A percentile compares a stretch with the other conserved stretches of the same genome.
phyloP scores from a whole-genome alignment of 2,888 invertebrate species.

The Boloria selene region DNA sequence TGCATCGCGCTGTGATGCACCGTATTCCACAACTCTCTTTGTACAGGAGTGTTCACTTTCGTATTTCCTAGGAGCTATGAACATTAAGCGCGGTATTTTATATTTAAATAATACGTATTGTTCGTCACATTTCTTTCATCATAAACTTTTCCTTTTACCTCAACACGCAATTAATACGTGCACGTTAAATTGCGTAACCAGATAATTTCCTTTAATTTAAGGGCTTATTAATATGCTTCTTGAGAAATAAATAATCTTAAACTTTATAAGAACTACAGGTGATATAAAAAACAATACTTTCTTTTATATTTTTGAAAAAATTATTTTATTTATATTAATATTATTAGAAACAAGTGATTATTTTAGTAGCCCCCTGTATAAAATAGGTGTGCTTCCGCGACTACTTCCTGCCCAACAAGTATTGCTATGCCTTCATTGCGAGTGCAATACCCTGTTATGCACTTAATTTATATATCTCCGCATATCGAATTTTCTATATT shows the following conservation, averaged over 20 bases:
- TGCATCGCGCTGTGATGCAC: conserved; percentile 47
- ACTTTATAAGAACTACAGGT: too few relatives aligned
- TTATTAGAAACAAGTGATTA: neutral
- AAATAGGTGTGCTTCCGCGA: conserved; percentile 38
- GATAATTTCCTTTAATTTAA: too few relatives aligned
- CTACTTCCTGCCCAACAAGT: conserved; percentile 43
- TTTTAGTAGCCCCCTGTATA: conserved; percentile 33
- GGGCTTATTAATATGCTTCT: too few relatives aligned
- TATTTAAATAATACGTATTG: conserved; percentile 6
- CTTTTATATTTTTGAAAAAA: neutral
- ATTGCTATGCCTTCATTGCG: conserved; percentile 15
- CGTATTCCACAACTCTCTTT: conserved; percentile 56
- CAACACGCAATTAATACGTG: too few relatives aligned
- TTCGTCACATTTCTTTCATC: neutral
- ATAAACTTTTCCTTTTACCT: neutral
- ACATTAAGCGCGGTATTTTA: conserved; percentile 17
- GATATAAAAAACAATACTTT: too few relatives aligned
- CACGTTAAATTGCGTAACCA: too few relatives aligned
- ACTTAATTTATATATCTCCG: conserved; percentile 18
- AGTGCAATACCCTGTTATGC: conserved; percentile 22
- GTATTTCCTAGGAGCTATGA: conserved; percentile 40
- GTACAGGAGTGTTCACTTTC: conserved; percentile 57
- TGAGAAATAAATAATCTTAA: too few relatives aligned
- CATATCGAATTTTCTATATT: neutral
- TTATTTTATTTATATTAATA: neutral